Evolutionary conservation across 2,113 vertebrate species (phyloP), one percentile per base, ranked within the genome.

Genomic region (Ceyx cyanopectus): DNA sequence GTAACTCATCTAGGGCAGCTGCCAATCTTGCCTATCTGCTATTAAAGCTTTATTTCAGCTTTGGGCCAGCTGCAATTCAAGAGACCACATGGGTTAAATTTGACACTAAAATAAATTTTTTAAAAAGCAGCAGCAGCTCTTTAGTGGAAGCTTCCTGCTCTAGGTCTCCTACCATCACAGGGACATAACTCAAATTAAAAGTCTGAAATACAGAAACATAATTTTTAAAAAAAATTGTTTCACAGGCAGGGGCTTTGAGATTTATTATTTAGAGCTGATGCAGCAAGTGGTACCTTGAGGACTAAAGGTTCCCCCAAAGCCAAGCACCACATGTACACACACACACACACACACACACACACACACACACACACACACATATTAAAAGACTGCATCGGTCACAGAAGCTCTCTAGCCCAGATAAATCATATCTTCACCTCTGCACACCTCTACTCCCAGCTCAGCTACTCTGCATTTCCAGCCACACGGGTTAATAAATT

Each of bases 301-400:
- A 51, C 34, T 67, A 51, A 21, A 75, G 29, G 9, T 8, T 24
- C 50, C 24, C 30, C 16, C 29, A 82, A 76, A 81, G 34, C 18
- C 26, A 73, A 69, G 50, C 23, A 65, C 0, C 0, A 0, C 22
- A 15, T 7, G 32, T 26, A 27, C 30, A 14, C 2, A 34, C 30
- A 67, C 8, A 5, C 24, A 23, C 9, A 12, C 2, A 18, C 5
- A 17, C 37, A 67, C 8, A 5, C 26, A 23, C 9, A 12, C 2
- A 15, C 5, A 17, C 32, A 32, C 32, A 67, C 8, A 5, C 24
- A 23, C 9, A 12, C 2, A 18, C 5, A 17, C 2, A 18, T 4
- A 17, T 32, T 48, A 72, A 60, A 81, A 60, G 29, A 32, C 12
- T 2, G 5, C 3, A 0, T 1, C 2, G 9, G 72, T 26, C 72